A percentile compares a stretch with the other conserved stretches of the same genome.
Conservation (phyloP, 2,888 invertebrate species). For the Danaus chrysippus region DNA sequence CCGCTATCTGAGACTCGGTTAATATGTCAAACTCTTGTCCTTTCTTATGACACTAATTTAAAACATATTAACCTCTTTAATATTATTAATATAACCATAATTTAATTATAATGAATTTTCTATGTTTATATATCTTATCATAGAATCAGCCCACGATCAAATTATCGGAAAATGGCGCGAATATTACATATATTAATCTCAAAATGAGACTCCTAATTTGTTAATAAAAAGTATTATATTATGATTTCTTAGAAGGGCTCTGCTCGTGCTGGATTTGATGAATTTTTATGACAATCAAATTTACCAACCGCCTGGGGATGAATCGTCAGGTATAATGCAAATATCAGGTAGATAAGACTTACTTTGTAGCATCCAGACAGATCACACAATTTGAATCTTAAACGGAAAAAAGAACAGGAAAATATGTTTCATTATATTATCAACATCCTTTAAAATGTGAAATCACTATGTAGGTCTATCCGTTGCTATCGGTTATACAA, state of each 20-base stretch:
- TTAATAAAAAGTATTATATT: conserved; percentile 6
- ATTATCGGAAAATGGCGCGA: conserved; percentile 28
- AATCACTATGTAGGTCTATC: conserved; percentile 30
- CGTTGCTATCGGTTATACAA: conserved; percentile 30
- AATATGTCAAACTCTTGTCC: too few relatives aligned
- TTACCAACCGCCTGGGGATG: neutral
- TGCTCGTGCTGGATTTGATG: conserved; percentile 7
- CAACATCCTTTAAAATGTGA: conserved; percentile 31
- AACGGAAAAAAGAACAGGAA: conserved; percentile 29
- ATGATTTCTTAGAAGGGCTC: conserved; percentile 14
- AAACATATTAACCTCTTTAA: too few relatives aligned
- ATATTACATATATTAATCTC: conserved; percentile 24
- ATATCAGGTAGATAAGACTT: neutral
- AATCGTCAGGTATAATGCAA: conserved; percentile 9
- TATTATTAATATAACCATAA: neutral
- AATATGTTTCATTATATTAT: conserved; percentile 27
- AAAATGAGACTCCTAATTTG: neutral
- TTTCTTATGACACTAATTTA: neutral
- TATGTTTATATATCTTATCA: conserved; percentile 12
- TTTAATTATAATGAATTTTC: neutral
- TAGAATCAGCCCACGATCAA: conserved; percentile 24
- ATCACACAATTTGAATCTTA: neutral
- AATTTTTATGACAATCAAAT: conserved; percentile 7
- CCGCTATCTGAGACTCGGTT: too few relatives aligned
- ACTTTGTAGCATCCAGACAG: neutral